A percentile compares a stretch with the other conserved stretches of the same genome.
phyloP scores from a whole-genome alignment of 2,888 invertebrate species.

The Mesopsocus fuscifrons region DNA sequence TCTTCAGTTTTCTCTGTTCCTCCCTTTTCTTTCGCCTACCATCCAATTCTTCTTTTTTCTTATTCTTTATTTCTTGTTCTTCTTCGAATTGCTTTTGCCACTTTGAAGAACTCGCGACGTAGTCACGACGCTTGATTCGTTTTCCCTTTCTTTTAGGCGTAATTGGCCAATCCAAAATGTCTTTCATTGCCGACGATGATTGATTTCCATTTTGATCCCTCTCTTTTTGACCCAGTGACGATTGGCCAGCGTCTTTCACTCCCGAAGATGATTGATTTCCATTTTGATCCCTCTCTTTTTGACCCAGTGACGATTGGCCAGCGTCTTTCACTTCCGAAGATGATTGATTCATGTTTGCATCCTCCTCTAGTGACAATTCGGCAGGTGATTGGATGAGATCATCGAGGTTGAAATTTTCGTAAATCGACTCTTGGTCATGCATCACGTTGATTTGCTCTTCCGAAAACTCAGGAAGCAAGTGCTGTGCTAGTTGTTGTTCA shows the following conservation, averaged over 20 bases:
- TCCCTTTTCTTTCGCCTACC: neutral
- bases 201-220: too few species aligned
- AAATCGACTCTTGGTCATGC: neutral
- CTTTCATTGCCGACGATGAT: neutral
- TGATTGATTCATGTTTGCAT: neutral
- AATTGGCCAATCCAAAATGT: neutral
- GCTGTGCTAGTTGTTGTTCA: neutral
- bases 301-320: too few species aligned
- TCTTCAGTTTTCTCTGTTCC: slow-evolving; percentile 3
- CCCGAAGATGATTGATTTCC: neutral
- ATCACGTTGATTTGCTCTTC: neutral
- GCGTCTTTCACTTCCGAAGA: neutral
- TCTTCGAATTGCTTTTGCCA: slow-evolving; percentile 1
- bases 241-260: neutral
- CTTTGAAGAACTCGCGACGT: slow-evolving; percentile 1
- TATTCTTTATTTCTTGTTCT: neutral
- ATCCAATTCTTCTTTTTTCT: slow-evolving; percentile 2
- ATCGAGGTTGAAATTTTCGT: neutral
- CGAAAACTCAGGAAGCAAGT: neutral
- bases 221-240: too few species aligned
- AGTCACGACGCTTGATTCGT: neutral
- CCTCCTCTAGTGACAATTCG: neutral
- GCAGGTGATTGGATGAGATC: neutral
- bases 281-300: too few species aligned
- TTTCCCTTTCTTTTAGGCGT: neutral